Percentiles rank a stretch among this genome's conserved stretches.
Evolutionary conservation across 2,888 invertebrate species (phyloP).

Genomic region (Sphaerophoria taeniata): DNA sequence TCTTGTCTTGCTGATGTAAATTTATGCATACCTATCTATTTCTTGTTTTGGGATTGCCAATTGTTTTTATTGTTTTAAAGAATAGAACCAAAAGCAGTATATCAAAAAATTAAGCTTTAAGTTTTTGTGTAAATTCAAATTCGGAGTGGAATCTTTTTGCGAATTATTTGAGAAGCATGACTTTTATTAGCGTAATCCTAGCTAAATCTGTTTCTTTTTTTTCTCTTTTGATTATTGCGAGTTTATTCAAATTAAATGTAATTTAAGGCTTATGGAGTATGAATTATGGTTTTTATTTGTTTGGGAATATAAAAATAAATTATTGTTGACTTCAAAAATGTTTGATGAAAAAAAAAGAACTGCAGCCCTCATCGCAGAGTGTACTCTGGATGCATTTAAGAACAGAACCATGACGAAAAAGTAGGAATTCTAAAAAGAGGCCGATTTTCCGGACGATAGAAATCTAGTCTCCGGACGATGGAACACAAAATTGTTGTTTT

Average conservation of each 20-base stretch:
- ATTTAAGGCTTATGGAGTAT: slow-evolving; percentile 21
- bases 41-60: not conserved
- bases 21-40: not conserved
- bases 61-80: not conserved
- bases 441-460: no score
- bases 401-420: no score
- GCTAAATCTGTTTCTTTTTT: slow-evolving; percentile 10
- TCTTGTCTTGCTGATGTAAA: no score
- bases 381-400: no score
- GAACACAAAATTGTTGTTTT: no score
- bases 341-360: no score
- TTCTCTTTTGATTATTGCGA: not conserved
- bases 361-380: no score
- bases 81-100: not conserved
- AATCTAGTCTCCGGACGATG: no score
- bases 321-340: not conserved
- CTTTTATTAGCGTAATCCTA: slow-evolving; percentile 49
- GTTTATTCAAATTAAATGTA: slow-evolving; percentile 44
- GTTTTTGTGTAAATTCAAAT: slow-evolving; percentile 23
- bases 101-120: not conserved
- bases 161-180: slow-evolving; percentile 33
- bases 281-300: slow-evolving; percentile 11
- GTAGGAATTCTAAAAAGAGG: no score
- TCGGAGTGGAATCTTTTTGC: slow-evolving; percentile 22
- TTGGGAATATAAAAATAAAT: not conserved